These are phyloP conservation scores for Harpagifer antarcticus DNA, from an alignment of 2,797 vertebrate genomes.

Conservation along the genomic window DNA sequence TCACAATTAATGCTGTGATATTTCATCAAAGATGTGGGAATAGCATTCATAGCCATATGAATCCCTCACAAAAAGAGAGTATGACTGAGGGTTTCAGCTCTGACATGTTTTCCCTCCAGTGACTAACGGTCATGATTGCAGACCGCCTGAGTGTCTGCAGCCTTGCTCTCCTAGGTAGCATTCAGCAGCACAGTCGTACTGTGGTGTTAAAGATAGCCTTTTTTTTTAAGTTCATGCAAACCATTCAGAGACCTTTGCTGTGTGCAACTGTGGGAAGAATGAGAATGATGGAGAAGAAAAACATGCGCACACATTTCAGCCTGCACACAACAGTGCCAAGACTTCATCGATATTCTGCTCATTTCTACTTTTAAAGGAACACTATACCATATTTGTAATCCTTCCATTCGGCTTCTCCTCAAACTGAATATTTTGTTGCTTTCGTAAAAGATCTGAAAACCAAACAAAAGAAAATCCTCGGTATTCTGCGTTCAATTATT, in stretches of 20 bases:
- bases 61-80: slow-evolving; percentile 37
- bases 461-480: not conserved
- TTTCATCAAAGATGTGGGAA: slow-evolving; percentile 14
- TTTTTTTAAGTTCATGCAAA: slow-evolving; percentile 33
- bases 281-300: slow-evolving; percentile 14
- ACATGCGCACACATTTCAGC: slow-evolving; percentile 11
- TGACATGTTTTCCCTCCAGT: slow-evolving; percentile 53
- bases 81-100: slow-evolving; percentile 40
- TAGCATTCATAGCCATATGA: slow-evolving; percentile 23
- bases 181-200: slow-evolving; percentile 37
- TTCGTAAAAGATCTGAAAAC: slow-evolving; percentile 22
- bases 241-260: not conserved
- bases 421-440: slow-evolving; percentile 20
- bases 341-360: slow-evolving; percentile 51
- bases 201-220: slow-evolving; percentile 21
- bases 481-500: slow-evolving; percentile 56
- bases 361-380: slow-evolving; percentile 50
- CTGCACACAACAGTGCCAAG: slow-evolving; percentile 30
- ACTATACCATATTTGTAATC: slow-evolving; percentile 58
- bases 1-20: slow-evolving; percentile 17
- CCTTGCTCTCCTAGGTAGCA: slow-evolving; percentile 50
- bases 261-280: slow-evolving; percentile 6
- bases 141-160: slow-evolving; percentile 59
- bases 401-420: slow-evolving; percentile 34
- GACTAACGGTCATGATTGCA: slow-evolving; percentile 60